Evolutionary conservation across 2,113 vertebrate species (phyloP), one percentile per base, ranked within the genome.

Genomic region (Artemisiospiza belli): DNA sequence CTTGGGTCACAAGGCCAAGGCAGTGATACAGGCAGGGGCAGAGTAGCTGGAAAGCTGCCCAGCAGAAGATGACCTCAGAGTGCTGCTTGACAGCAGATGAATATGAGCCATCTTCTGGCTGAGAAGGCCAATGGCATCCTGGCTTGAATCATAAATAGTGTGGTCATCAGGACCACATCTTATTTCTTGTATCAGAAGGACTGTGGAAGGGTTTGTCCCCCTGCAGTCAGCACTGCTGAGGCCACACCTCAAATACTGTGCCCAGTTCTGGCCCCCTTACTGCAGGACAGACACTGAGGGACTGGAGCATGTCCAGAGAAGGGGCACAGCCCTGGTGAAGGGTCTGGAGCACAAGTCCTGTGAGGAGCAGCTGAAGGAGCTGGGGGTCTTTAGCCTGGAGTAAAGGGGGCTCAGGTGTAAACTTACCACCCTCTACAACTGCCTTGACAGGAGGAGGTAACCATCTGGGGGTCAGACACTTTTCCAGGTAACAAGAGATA

Each of bases 181-280:
- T 77, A 59, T 14, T 77, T 68, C 35, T n/a, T 61, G 13, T 59
- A 8, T 46, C 20, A 46, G 77, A 37, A 37, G 14, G 31, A 47
- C 9, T 46, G 33, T 52, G 30, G 39, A 46, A 61, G n/a, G 6
- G 20, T 41, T n/a, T 1, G 1, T 46, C 5, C 9, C 2, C 7
- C 20, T 46, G 20, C 55, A 46, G 4, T n/a, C 20, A 21, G 54
- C n/a, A 18, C 21, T n/a, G 16, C 10, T 52, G 37, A 67, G 39
- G 23, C 46, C 23, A 2, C 13, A n/a, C 3, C 28, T 67, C 23
- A 39, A 68, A 59, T 30, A 7, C 6, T 61, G 3, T 46, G 23
- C 14, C 9, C 11, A 7, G 3, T 54, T 67, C 47, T 67, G 28
- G 11, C 20, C 28, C 13, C 11, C 11, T 25, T 20, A 64, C 11